Evolutionary conservation across 1,140 invertebrate genomes (phyloP).

Genomic region (Heterodera schachtii): DNA sequence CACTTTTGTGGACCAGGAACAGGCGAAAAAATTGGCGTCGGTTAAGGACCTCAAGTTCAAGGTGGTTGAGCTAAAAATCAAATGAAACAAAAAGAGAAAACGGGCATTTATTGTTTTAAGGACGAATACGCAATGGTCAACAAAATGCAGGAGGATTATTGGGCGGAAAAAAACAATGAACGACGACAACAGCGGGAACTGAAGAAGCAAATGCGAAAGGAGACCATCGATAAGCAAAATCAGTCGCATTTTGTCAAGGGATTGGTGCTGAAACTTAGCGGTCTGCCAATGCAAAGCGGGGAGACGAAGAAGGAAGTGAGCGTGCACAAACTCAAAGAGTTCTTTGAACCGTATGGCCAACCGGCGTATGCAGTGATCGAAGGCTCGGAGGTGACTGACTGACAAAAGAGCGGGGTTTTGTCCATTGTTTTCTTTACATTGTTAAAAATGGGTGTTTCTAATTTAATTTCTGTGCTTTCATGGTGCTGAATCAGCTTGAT

Average conservation of each 20-base stretch:
- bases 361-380: slow-evolving; percentile 54
- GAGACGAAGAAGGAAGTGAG: slow-evolving; percentile 35
- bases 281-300: slow-evolving; percentile 39
- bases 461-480: slow-evolving; percentile 69
- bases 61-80: slow-evolving; percentile 67
- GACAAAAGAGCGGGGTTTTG: no score
- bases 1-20: slow-evolving; percentile 78
- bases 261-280: slow-evolving; percentile 53
- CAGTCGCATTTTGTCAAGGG: slow-evolving; percentile 56
- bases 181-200: slow-evolving; percentile 33
- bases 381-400: slow-evolving; percentile 20
- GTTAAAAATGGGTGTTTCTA: no score
- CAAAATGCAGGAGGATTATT: slow-evolving; percentile 70
- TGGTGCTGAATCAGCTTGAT: no score
- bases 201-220: slow-evolving; percentile 54
- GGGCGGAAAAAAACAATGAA: slow-evolving; percentile 73
- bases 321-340: slow-evolving; percentile 47
- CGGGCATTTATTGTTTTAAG: background rate
- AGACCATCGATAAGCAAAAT: slow-evolving; percentile 22
- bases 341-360: slow-evolving; percentile 59
- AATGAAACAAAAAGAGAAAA: background rate
- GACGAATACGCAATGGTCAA: slow-evolving; percentile 46
- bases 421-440: no score
- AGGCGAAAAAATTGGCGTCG: slow-evolving; percentile 76
- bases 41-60: slow-evolving; percentile 76